Evolutionary conservation across 2,113 vertebrate species (phyloP).

Genomic region (Clarias magur): DNA sequence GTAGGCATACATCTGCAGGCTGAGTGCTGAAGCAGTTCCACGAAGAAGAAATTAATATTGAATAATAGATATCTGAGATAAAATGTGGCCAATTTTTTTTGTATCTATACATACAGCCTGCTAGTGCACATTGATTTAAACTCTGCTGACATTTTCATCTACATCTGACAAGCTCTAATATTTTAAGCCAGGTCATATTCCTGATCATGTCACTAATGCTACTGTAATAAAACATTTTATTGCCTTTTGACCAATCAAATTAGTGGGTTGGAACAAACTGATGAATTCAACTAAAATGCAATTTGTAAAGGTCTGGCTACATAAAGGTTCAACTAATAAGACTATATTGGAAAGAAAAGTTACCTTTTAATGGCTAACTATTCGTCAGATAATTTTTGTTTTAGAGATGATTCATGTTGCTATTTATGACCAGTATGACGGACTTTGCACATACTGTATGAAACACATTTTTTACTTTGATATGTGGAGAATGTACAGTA

Average conservation of each 20-base stretch:
- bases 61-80: neutral
- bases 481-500: neutral
- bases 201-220: neutral
- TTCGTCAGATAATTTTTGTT: neutral
- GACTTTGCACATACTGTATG: too few species aligned
- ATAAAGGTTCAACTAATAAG: neutral
- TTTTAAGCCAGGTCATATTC: neutral
- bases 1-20: neutral
- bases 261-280: neutral
- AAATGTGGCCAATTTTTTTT: neutral
- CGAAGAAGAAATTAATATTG: neutral
- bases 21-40: neutral
- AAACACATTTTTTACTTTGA: neutral
- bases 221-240: neutral
- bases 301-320: neutral
- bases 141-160: neutral
- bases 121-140: neutral
- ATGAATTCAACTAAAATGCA: neutral
- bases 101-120: neutral
- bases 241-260: neutral
- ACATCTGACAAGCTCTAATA: neutral
- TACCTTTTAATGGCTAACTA: neutral
- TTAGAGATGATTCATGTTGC: neutral
- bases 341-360: neutral
- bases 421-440: neutral